Percentiles rank a stretch among this genome's conserved stretches.
phyloP scores from a whole-genome alignment of 2,113 vertebrate species.

The Trachemys scripta region DNA sequence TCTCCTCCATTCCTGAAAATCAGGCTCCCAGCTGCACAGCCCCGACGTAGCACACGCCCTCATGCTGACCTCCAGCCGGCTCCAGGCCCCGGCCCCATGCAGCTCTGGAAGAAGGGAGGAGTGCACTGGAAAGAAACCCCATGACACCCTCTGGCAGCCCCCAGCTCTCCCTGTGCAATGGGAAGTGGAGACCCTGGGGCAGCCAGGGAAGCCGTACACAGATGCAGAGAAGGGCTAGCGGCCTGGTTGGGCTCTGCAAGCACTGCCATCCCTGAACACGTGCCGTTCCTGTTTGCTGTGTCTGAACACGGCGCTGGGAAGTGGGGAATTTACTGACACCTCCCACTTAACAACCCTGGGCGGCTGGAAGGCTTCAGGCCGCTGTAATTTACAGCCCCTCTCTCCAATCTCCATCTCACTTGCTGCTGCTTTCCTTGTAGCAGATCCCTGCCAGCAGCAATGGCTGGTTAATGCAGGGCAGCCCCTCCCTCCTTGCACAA shows the following conservation, averaged over 20 bases:
- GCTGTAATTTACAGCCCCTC: conserved; percentile 80
- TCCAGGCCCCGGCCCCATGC: conserved; percentile 71
- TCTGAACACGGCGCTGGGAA: conserved; percentile 80
- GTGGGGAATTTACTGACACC: conserved; percentile 83
- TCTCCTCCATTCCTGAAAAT: conserved; percentile 36
- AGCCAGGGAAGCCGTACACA: background rate
- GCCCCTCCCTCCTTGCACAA: conserved; percentile 75
- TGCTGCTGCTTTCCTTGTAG: conserved; percentile 77
- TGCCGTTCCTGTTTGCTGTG: conserved; percentile 82
- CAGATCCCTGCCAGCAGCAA: conserved; percentile 85
- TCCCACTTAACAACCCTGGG: conserved; percentile 79
- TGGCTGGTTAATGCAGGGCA: conserved; percentile 70
- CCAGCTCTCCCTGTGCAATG: conserved; percentile 57
- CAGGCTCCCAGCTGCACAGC: conserved; percentile 75
- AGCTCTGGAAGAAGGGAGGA: conserved; percentile 78
- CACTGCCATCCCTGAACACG: conserved; percentile 78
- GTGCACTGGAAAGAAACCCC: conserved; percentile 59
- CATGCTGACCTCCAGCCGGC: conserved; percentile 79
- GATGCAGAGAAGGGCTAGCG: background rate
- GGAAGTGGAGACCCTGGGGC: conserved; percentile 61
- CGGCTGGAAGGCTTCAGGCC: conserved; percentile 80
- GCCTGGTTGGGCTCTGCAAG: background rate
- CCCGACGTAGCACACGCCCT: conserved; percentile 77
- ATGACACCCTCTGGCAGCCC: conserved; percentile 61
- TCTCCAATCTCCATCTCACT: conserved; percentile 76